Evolutionary conservation across 2,888 invertebrate species (phyloP), one percentile per base, ranked within the genome.

Genomic region (Tetragnatha montana): DNA sequence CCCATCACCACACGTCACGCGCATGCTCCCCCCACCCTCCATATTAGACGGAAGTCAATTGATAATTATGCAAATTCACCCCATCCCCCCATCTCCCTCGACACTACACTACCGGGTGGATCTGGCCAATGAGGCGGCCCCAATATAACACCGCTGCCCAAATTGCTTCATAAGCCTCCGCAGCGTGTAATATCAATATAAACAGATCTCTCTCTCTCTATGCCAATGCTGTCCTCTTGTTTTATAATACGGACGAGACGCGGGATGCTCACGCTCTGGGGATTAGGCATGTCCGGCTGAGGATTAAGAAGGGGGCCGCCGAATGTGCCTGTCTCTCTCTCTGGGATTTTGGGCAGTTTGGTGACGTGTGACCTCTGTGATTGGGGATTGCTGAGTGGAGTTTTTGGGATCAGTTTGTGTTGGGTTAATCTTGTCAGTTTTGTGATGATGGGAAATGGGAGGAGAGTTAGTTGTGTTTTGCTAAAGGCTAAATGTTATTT

Each of bases 1-100:
- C 49, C 35, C 35, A 76, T 76, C 49, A 76, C 51, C 35, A 60
- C 73, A 86, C 86, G 86, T 86, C 79, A 73, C 50, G 75, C 83
- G 83, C 83, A 83, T 83, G 83, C 83, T 75, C 78, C 73, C 73
- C 47, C 12, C 51, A 17, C 70, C 50, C 82, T 60, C 21, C 71
- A 89, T 89, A 89, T 89, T 89, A 89, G 85, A 89, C 81, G 80
- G 85, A 89, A 89, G 89, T 89, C 89, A 89, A 89, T 89, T 89
- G 89, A 89, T 89, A 89, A 89, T 89, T 89, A 89, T 89, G 89
- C 85, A 89, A 81, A 89, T 89, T 88, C 71, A 50, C 81, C 81
- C 71, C 68, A 2, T 49, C 85, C 81, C 76, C 22, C 8, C 69
- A 35, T 49, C 68, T 21, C 51, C 35, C 35, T 35, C 1, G 35